Percentiles rank a stretch among this genome's conserved stretches.
These are phyloP conservation scores for Chrysolina haemoptera DNA, from an alignment of 2,888 invertebrate genomes.

Conservation along the genomic window DNA sequence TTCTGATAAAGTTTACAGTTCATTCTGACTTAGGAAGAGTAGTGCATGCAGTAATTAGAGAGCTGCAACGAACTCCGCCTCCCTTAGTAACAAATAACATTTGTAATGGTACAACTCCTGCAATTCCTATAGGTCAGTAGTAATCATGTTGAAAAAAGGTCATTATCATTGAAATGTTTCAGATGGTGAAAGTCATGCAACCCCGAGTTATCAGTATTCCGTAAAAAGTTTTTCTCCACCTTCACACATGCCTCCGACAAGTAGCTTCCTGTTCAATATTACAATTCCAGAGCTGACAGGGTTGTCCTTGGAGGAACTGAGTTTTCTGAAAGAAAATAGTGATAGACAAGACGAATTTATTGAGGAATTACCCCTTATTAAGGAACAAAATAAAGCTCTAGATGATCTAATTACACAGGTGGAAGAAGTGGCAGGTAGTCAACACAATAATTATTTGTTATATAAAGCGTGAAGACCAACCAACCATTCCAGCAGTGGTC, in stretches of 20 bases:
- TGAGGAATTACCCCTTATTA: conserved; percentile 78
- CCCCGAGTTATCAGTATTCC: conserved; percentile 60
- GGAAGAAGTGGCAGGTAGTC: conserved; percentile 77
- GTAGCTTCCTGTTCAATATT: conserved; percentile 44
- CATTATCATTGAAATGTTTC: conserved; percentile 33
- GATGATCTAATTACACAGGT: conserved; percentile 82
- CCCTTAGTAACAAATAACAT: conserved; percentile 62
- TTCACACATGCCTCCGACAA: conserved; percentile 47
- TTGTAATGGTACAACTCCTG: conserved; percentile 54
- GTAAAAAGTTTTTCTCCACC: conserved; percentile 63
- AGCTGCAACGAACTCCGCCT: conserved; percentile 80
- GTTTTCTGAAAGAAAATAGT: conserved; percentile 78
- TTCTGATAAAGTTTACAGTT: conserved; percentile 74
- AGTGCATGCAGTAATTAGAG: conserved; percentile 85
- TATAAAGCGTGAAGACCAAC: too few species aligned
- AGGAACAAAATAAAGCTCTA: conserved; percentile 79
- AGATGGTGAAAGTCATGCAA: conserved; percentile 61
- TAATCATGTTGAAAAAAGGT: background rate
- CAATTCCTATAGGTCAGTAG: conserved; percentile 57
- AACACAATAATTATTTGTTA: background rate
- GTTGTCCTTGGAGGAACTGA: conserved; percentile 77
- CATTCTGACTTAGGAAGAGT: conserved; percentile 87
- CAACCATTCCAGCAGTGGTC: too few species aligned
- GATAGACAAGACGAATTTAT: conserved; percentile 83
- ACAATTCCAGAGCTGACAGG: conserved; percentile 72